Conservation (phyloP, 2,797 vertebrate genomes). For the Botia kubotai region DNA sequence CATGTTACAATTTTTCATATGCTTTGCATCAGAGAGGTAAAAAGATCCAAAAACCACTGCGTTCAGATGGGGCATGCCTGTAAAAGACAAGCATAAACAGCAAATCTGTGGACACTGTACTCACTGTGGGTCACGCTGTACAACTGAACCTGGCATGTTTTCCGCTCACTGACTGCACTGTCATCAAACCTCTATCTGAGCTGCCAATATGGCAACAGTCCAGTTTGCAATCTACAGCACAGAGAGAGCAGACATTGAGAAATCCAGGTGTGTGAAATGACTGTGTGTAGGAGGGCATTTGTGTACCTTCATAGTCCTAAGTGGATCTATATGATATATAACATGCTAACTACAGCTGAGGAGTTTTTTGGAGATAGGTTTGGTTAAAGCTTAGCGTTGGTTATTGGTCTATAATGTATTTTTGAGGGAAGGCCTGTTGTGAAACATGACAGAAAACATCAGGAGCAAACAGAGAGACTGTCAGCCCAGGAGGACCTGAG, state of each 20-base stretch:
- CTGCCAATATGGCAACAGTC: slow-evolving; percentile 43
- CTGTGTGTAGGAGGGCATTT: slow-evolving; percentile 16
- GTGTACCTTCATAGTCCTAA: slow-evolving; percentile 43
- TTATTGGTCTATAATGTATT: neutral
- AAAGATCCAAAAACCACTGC: too few relatives aligned
- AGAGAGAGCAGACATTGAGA: slow-evolving; percentile 25
- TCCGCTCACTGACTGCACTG: slow-evolving; percentile 1
- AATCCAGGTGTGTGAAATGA: slow-evolving; percentile 37
- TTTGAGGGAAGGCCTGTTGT: neutral
- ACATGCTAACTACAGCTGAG: neutral
- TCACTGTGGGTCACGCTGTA: slow-evolving; percentile 23
- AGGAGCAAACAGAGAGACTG: neutral
- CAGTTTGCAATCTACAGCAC: slow-evolving; percentile 41
- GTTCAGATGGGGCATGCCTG: neutral
- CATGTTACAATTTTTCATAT: neutral
- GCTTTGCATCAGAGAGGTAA: neutral
- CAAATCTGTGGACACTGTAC: neutral
- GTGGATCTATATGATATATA: slow-evolving; percentile 7
- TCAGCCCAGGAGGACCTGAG: neutral
- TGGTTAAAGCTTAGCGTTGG: neutral
- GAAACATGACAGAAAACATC: neutral
- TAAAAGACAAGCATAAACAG: neutral
- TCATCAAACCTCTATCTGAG: slow-evolving; percentile 29
- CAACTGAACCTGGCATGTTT: slow-evolving; percentile 31
- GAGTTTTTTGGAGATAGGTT: neutral